These are phyloP conservation scores for Synergus gifuensis DNA, from an alignment of 2,888 invertebrate species.

Conservation along the genomic window DNA sequence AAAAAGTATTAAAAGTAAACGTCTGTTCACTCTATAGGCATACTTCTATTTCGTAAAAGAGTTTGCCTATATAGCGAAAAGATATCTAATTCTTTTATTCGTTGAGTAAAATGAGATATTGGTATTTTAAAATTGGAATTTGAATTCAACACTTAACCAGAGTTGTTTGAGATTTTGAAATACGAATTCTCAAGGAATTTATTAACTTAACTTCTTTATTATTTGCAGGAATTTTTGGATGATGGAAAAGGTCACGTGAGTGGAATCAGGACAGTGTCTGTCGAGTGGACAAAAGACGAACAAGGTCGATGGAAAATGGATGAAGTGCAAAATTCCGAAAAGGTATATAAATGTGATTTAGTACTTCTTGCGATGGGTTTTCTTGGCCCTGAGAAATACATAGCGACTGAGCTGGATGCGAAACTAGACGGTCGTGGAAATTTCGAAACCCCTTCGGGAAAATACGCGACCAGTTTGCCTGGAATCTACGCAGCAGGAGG, in stretches of 20 bases:
- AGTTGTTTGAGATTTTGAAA: no score
- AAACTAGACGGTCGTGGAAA: constrained; percentile 95
- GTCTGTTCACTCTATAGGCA: no score
- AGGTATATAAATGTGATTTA: constrained; percentile 91
- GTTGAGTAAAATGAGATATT: no score
- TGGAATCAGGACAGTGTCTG: constrained; percentile 93
- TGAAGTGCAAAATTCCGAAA: constrained; percentile 89
- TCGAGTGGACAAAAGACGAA: constrained; percentile 96
- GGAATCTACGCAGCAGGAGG: constrained; percentile 98
- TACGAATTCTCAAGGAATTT: neutral
- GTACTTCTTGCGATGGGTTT: constrained; percentile 99
- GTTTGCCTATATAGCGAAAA: no score
- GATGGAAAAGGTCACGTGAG: constrained; percentile 93
- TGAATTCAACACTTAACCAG: neutral
- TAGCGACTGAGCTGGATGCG: constrained; percentile 88
- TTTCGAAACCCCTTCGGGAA: constrained; percentile 87
- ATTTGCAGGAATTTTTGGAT: constrained; percentile 88
- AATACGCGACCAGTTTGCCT: constrained; percentile 88
- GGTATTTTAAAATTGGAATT: neutral
- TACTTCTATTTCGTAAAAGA: no score
- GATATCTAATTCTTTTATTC: no score
- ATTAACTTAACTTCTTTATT: neutral
- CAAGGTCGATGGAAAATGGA: constrained; percentile 96
- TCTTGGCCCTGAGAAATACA: constrained; percentile 94
- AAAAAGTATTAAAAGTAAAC: no score